Percentiles rank a stretch among this genome's conserved stretches.
Evolutionary conservation across 2,113 vertebrate genomes (phyloP).

Genomic region (Gnathonemus echidnorhynchus): DNA sequence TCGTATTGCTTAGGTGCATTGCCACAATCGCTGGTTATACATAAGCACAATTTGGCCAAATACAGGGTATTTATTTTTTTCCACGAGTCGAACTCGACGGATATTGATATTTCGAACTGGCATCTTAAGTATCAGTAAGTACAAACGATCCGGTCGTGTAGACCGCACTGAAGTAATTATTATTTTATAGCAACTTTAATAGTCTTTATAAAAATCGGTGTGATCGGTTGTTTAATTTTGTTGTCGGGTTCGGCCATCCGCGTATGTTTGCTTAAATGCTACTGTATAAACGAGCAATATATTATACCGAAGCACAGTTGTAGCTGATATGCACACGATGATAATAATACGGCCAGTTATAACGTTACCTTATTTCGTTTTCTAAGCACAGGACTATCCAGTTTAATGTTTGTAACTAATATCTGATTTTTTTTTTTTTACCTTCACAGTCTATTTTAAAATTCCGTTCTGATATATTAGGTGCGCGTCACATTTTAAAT

Average conservation of each 20-base stretch:
- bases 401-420: background rate
- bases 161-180: background rate
- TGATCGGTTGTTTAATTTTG: background rate
- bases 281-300: slow-evolving; percentile 17
- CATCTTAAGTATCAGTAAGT: slow-evolving; percentile 54
- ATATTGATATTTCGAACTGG: slow-evolving; percentile 39
- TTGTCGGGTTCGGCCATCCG: background rate
- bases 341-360: background rate
- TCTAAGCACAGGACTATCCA: background rate
- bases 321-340: slow-evolving; percentile 2
- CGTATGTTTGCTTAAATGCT: slow-evolving; percentile 10
- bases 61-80: slow-evolving; percentile 32
- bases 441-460: background rate
- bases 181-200: slow-evolving; percentile 2
- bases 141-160: slow-evolving; percentile 37
- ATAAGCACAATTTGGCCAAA: slow-evolving; percentile 45
- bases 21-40: slow-evolving; percentile 28
- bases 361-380: slow-evolving; percentile 3
- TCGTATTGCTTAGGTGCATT: background rate
- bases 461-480: background rate
- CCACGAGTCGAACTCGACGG: slow-evolving; percentile 41
- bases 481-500: background rate
- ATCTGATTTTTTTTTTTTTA: slow-evolving; percentile 3
- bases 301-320: background rate
- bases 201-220: background rate